Evolutionary conservation across 2,888 invertebrate species (phyloP), one percentile per base, ranked within the genome.

Genomic region (Pyrochroa serraticornis): DNA sequence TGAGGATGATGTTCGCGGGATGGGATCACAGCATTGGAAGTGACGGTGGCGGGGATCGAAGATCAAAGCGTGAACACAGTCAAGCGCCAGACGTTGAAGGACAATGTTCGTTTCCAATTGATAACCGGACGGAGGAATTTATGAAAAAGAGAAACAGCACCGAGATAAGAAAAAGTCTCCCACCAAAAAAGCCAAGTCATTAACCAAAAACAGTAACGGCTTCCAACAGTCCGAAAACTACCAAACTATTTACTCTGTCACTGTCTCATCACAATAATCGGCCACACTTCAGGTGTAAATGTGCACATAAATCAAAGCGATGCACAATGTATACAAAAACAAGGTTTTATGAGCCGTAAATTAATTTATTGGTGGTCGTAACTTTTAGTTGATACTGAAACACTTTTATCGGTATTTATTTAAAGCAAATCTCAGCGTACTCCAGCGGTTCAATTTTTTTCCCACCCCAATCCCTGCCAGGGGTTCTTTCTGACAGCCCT

Each of bases 1-100:
- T 84, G 82, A 84, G 83, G 83, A 85, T 84, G 82, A 80, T 82
- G 79, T 77, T 81, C 74, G 75, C 69, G 74, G 73, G 66, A 68
- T 59, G 73, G 64, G 67, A 71, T 77, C 74, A 78, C 78, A 77
- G 75, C 76, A 75, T 74, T 64, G 71, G 67, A 58, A 61, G 63
- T 64, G 56, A 36, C 41, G 58, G 63, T 62, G 66, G 63, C 55
- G 60, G 62, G 62, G 42, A 9, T 39, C 33, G 36, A 44, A 13
- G 49, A 46, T 71, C 65, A 63, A 60, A 58, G 61, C 56, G 56
- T 50, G 50, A 6, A n/a, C 54, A 58, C 63, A 69, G 67, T 63
- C 59, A 62, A 47, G 58, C 57, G 66, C 59, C 67, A 66, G 64
- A 62, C 66, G 67, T 63, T 46, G 61, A 65, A 62, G 64, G 59